Evolutionary conservation across 2,113 vertebrate species (phyloP).

Genomic region (Accipiter cooperii): DNA sequence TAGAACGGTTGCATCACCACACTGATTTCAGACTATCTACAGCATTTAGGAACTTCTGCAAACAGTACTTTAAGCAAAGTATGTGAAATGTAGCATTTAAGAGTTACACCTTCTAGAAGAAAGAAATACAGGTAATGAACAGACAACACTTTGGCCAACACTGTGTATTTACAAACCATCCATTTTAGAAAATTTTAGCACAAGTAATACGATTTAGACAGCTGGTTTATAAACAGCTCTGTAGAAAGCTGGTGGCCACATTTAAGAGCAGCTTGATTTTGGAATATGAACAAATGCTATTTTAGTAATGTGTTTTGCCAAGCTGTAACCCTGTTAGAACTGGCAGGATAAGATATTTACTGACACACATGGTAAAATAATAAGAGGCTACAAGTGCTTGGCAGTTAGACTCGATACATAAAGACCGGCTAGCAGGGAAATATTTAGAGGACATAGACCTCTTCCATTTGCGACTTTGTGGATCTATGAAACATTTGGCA

Average conservation of each 20-base stretch:
- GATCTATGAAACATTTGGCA: neutral
- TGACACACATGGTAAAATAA: neutral
- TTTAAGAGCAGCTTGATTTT: neutral
- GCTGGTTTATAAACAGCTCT: neutral
- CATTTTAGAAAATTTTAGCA: neutral
- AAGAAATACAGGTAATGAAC: neutral
- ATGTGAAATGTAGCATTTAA: neutral
- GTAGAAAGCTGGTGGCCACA: neutral
- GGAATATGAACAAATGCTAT: neutral
- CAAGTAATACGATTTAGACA: neutral
- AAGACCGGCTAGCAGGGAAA: neutral
- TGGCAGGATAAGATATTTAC: slow-evolving; percentile 37
- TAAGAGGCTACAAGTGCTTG: slow-evolving; percentile 29
- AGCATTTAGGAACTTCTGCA: neutral
- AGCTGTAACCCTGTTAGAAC: neutral
- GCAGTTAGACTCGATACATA: neutral
- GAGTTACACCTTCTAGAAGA: neutral
- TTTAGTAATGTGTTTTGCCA: neutral
- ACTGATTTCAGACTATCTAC: neutral
- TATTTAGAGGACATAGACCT: neutral
- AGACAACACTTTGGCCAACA: neutral
- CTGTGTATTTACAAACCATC: neutral
- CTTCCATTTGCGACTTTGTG: neutral
- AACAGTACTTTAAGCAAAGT: neutral
- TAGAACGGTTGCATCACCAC: neutral